A percentile compares a stretch with the other conserved stretches of the same genome.
These are phyloP conservation scores for Neodiprion pinetum DNA, from an alignment of 1,140 invertebrate species.

Conservation along the genomic window DNA sequence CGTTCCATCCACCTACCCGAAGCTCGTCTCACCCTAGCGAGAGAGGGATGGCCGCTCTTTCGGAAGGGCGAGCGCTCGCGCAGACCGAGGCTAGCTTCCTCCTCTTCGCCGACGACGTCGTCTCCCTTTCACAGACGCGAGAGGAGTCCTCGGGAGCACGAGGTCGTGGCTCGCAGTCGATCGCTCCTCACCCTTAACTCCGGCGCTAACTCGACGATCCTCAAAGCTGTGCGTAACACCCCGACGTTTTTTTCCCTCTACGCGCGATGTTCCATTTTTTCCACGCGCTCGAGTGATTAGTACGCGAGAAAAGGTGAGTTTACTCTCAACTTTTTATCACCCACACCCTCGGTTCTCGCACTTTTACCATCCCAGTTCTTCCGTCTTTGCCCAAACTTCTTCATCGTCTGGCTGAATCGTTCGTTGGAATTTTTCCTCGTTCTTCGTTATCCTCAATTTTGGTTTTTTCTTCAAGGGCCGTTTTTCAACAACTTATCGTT, in stretches of 20 bases:
- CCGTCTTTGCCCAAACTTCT: no score
- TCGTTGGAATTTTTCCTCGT: no score
- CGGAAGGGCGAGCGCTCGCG: neutral
- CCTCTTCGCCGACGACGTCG: neutral
- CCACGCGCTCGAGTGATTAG: neutral
- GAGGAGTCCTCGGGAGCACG: slow-evolving; percentile 6
- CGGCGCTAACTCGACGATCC: neutral
- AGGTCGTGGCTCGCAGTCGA: neutral
- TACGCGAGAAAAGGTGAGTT: neutral
- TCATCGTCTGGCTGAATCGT: no score
- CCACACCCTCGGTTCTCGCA: no score
- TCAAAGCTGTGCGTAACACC: neutral
- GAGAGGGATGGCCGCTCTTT: neutral
- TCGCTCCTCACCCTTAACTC: neutral
- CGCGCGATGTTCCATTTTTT: neutral
- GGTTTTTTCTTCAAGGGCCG: no score
- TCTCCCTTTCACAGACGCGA: neutral
- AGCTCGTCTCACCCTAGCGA: neutral
- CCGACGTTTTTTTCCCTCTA: neutral
- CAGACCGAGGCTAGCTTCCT: neutral
- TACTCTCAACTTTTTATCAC: no score
- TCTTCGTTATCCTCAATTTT: no score
- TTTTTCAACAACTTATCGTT: no score
- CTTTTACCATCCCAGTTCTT: no score
- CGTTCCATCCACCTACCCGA: neutral